phyloP scores from a whole-genome alignment of 2,113 vertebrate genomes.

The Nothoprocta perdicaria region DNA sequence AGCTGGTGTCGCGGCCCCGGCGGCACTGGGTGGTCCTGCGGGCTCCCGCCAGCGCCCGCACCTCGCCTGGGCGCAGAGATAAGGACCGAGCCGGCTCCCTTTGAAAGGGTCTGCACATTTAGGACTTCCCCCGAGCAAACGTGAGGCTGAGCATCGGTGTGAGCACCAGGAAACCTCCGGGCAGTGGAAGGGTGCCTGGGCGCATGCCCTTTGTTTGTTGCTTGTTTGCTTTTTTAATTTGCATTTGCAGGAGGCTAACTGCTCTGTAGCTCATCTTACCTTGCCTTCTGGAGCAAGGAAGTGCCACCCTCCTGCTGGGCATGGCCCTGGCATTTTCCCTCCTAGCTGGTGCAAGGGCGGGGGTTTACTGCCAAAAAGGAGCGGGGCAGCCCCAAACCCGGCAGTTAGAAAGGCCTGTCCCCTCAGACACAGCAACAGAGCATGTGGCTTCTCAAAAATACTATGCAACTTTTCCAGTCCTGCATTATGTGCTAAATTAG shows the following conservation, averaged over 20 bases:
- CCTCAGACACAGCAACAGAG: too few species aligned
- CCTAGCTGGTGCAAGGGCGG: accelerated
- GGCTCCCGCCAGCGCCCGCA: conserved; percentile 61
- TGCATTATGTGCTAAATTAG: accelerated
- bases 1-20: too few species aligned
- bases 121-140: too few species aligned
- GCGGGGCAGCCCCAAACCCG: accelerated
- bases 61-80: conserved; percentile 51
- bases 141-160: not conserved
- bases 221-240: not conserved
- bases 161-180: not conserved
- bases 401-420: accelerated
- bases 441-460: not conserved
- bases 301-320: accelerated
- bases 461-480: not conserved
- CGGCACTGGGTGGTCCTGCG: not conserved
- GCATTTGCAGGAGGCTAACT: accelerated
- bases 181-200: too few species aligned
- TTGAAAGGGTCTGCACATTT: too few species aligned
- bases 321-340: accelerated
- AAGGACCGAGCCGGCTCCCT: conserved; percentile 13
- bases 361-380: accelerated
- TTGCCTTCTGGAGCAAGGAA: accelerated
- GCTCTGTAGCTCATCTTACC: accelerated
- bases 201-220: too few species aligned